phyloP scores from a whole-genome alignment of 2,113 vertebrate genomes.

The Saguinus midas region DNA sequence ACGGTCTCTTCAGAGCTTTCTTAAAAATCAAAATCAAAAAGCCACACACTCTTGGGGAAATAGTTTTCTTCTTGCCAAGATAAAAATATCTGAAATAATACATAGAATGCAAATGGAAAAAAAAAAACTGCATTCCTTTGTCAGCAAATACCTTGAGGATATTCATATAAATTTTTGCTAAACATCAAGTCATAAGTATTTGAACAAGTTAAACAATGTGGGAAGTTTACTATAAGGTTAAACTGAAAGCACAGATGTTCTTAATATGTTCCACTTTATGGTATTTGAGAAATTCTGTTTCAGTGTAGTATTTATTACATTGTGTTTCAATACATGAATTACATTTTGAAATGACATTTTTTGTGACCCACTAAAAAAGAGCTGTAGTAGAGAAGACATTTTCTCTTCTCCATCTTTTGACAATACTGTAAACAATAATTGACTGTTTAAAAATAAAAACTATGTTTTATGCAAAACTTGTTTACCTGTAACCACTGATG shows the following conservation, averaged over 20 bases:
- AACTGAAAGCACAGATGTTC: slow-evolving; percentile 51
- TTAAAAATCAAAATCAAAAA: slow-evolving; percentile 57
- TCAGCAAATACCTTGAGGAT: slow-evolving; percentile 41
- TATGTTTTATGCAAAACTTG: neutral
- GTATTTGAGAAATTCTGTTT: slow-evolving; percentile 30
- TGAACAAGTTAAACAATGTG: neutral
- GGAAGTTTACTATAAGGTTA: neutral
- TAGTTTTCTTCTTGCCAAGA: slow-evolving; percentile 44
- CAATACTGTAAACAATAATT: slow-evolving; percentile 2
- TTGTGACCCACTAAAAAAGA: slow-evolving; percentile 1
- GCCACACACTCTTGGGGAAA: neutral
- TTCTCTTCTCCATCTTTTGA: slow-evolving; percentile 4
- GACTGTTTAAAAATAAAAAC: slow-evolving; percentile 22
- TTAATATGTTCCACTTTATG: slow-evolving; percentile 11
- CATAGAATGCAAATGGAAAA: neutral
- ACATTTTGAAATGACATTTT: slow-evolving; percentile 32
- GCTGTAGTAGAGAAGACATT: neutral
- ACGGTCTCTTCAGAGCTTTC: neutral
- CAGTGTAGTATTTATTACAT: slow-evolving; percentile 18
- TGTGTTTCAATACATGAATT: slow-evolving; percentile 43
- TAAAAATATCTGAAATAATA: slow-evolving; percentile 52
- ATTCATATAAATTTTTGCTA: neutral
- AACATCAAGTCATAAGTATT: neutral
- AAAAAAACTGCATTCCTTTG: slow-evolving; percentile 12
- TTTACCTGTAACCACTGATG: neutral